Evolutionary conservation across 2,888 invertebrate genomes (phyloP).

Genomic region (Abscondita cerata): DNA sequence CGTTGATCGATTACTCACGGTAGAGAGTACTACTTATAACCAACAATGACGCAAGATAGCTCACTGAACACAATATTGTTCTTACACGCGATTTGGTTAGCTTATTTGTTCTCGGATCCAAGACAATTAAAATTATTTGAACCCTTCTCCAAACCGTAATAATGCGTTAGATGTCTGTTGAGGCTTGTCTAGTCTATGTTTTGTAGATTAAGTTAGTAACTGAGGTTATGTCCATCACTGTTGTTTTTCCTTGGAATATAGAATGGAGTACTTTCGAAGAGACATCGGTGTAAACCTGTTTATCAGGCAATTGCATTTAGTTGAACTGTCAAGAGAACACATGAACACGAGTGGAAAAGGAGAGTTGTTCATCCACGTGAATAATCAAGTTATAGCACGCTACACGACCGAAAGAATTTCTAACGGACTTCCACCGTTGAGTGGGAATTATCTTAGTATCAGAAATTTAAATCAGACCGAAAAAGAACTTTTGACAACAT

Average conservation of each 20-base stretch:
- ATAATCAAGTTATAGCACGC: conserved; percentile 70
- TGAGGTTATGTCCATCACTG: no score
- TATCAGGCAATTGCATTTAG: conserved; percentile 93
- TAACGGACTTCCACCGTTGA: conserved; percentile 72
- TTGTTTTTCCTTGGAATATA: conserved; percentile 84
- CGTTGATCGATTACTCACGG: no score
- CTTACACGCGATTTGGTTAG: no score
- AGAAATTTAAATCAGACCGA: conserved; percentile 71
- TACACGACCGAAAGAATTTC: conserved; percentile 80
- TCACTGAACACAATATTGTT: no score
- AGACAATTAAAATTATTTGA: no score
- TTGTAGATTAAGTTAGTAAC: no score
- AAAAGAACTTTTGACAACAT: conserved; percentile 73
- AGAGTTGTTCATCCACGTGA: conserved; percentile 84
- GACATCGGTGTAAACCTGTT: conserved; percentile 86
- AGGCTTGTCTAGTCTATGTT: no score
- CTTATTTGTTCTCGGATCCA: no score
- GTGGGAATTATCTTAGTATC: conserved; percentile 74
- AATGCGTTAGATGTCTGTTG: no score
- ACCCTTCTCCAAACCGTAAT: no score
- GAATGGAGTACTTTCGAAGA: conserved; percentile 84
- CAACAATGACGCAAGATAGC: no score
- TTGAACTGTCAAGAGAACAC: conserved; percentile 78
- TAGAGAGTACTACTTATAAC: no score
- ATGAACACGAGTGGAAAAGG: conserved; percentile 75